A percentile compares a stretch with the other conserved stretches of the same genome.
phyloP scores from a whole-genome alignment of 2,888 invertebrate species.

The Sinotaia quadrata region DNA sequence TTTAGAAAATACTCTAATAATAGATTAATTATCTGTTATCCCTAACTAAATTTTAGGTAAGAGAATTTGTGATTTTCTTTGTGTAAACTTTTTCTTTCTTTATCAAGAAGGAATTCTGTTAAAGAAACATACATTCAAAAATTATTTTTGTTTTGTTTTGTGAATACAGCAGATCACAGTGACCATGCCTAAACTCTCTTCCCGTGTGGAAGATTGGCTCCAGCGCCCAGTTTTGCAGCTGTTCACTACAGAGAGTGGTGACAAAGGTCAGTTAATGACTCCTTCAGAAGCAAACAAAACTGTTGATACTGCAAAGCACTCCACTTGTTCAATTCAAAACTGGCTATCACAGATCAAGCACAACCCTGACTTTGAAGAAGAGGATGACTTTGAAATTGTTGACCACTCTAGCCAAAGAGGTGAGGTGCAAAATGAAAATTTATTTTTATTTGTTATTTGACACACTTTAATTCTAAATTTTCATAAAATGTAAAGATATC shows the following conservation, averaged over 20 bases:
- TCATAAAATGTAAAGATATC: no score
- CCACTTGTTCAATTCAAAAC: conserved; percentile 58
- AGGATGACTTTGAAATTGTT: conserved; percentile 63
- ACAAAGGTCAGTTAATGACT: conserved; percentile 5
- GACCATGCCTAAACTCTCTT: conserved; percentile 58
- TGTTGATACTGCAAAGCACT: conserved; percentile 35
- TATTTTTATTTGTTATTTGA: neutral
- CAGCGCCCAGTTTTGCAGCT: conserved; percentile 42
- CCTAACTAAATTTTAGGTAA: no score
- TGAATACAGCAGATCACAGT: conserved; percentile 53
- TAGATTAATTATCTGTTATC: no score
- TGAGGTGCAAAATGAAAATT: neutral
- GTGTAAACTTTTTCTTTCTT: no score
- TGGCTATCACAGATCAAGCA: conserved; percentile 68
- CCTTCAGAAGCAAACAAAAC: conserved; percentile 18
- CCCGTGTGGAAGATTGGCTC: conserved; percentile 60
- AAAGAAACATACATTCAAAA: no score
- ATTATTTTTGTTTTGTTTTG: no score
- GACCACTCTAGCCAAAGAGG: conserved; percentile 42
- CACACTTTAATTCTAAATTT: no score
- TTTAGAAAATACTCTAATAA: no score
- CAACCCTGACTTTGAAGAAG: conserved; percentile 63
- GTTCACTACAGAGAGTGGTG: conserved; percentile 36
- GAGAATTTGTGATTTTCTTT: no score
- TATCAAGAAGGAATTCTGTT: no score